Percentiles rank a stretch among this genome's conserved stretches.
Evolutionary conservation across 2,888 invertebrate species (phyloP).

Genomic region (Chesias legatella): DNA sequence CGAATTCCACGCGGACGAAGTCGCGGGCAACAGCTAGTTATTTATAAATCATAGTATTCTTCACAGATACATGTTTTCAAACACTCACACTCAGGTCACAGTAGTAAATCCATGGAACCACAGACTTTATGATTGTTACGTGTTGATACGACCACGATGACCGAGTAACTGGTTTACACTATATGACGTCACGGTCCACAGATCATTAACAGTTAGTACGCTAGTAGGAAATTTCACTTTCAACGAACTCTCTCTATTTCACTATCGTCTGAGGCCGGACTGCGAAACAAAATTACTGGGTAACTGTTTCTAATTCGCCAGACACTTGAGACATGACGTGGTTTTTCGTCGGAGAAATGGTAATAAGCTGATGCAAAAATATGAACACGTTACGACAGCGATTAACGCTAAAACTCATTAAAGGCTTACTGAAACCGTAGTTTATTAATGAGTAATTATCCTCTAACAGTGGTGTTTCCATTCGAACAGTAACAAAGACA

Average conservation of each 20-base stretch:
- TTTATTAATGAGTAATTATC: neutral
- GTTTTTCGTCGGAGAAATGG: too few species aligned
- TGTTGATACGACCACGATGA: conserved; percentile 18
- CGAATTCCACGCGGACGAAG: too few species aligned
- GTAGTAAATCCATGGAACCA: conserved; percentile 3
- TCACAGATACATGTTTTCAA: too few species aligned
- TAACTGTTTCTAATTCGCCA: too few species aligned
- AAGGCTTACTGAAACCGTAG: too few species aligned
- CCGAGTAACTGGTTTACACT: conserved; percentile 39
- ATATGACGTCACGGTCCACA: conserved; percentile 50
- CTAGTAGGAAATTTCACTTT: conserved; percentile 52
- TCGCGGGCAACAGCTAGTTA: too few species aligned
- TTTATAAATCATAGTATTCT: too few species aligned
- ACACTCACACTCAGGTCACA: conserved; percentile 5
- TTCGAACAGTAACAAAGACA: conserved; percentile 17
- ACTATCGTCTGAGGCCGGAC: conserved; percentile 48
- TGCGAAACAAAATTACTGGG: conserved; percentile 10
- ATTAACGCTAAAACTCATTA: too few species aligned
- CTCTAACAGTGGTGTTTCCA: conserved; percentile 5
- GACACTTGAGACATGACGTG: too few species aligned
- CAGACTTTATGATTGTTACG: conserved; percentile 16
- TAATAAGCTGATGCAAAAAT: too few species aligned
- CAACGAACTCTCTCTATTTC: conserved; percentile 50
- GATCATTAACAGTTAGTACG: conserved; percentile 17
- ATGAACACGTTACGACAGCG: too few species aligned